Evolutionary conservation across 1,140 invertebrate species (phyloP), one percentile per base, ranked within the genome.

Genomic region (Tyrophagus putrescentiae): DNA sequence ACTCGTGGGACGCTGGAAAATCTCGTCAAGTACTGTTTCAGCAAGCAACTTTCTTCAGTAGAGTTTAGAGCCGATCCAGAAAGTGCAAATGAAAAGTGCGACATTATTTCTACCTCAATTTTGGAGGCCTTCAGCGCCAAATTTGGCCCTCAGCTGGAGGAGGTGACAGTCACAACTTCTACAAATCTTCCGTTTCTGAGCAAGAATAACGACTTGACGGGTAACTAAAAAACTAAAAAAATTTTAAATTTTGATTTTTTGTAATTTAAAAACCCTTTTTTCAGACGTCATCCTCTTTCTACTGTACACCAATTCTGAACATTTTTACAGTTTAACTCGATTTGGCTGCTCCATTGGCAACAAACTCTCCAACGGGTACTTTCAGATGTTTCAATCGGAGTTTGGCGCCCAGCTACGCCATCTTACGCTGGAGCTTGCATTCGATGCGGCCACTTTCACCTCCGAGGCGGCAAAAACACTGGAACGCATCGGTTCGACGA

Each of bases 381-480:
- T 48, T 48, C 45, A 48, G 31, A 48, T 48, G 45, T 48, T 48
- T 7, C 45, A 48, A 48, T 48, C 45, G 21, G 45, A 48, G 31
- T 48, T 48, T 48, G 45, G 45, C 18, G 21, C 13, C 31, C 45
- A 48, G 31, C 7, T 48, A 21, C 7, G 45, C 9, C 7, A 6
- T 13, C 45, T 48, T 48, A 25, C 45, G 18, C 13, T 48, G 7
- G 7, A 48, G 18, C 7, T 21, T 6, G 13, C 13, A 13, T 48
- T 48, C 21, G 45, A 48, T 7, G 23, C 45, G 21, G 21, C 13
- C 36, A 39, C 36, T 39, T 48, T 48, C 45, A 7, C 9, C 23
- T 13, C 45, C 21, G 45, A 48, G 18, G 7, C 45, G 9, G 7
- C 18, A 7, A 48, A 48, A 48, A 48, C 45, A 48, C 7, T 48